phyloP scores from a whole-genome alignment of 2,888 invertebrate species.

The Philonicus albiceps region DNA sequence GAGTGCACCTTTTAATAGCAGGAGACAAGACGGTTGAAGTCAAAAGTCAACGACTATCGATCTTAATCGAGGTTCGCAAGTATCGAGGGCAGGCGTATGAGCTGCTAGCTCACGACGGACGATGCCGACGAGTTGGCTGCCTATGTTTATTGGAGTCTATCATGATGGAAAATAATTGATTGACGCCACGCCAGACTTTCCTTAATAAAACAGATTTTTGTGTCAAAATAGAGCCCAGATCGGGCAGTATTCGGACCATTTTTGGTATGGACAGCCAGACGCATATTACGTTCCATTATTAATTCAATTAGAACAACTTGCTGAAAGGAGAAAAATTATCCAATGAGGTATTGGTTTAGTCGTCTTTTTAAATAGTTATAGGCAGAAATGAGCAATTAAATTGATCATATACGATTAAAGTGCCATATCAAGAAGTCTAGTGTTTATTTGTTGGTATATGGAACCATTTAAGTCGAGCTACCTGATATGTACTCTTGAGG shows the following conservation, averaged over 20 bases:
- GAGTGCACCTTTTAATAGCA: not conserved
- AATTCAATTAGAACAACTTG: not conserved
- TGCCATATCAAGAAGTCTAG: not conserved
- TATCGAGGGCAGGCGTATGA: not conserved
- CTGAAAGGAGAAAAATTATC: not conserved
- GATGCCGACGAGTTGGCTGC: not conserved
- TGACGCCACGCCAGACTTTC: not conserved
- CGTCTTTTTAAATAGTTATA: not conserved
- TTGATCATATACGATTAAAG: not conserved
- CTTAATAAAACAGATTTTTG: slow-evolving; percentile 5
- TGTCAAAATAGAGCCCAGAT: not conserved
- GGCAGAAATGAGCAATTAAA: not conserved
- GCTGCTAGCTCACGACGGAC: not conserved
- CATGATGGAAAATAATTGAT: slow-evolving; percentile 1
- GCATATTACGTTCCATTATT: not conserved
- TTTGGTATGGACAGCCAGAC: not conserved
- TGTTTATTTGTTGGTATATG: not conserved
- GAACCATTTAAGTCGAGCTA: not conserved
- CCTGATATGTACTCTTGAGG: not conserved
- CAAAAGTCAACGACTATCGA: slow-evolving; percentile 51
- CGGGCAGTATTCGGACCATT: not conserved
- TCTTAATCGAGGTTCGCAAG: slow-evolving; percentile 41
- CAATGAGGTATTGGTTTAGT: not conserved
- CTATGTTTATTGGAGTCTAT: not conserved
- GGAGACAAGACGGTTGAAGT: slow-evolving; percentile 43